phyloP scores from a whole-genome alignment of 2,888 invertebrate genomes.

The Heliconius hortense region DNA sequence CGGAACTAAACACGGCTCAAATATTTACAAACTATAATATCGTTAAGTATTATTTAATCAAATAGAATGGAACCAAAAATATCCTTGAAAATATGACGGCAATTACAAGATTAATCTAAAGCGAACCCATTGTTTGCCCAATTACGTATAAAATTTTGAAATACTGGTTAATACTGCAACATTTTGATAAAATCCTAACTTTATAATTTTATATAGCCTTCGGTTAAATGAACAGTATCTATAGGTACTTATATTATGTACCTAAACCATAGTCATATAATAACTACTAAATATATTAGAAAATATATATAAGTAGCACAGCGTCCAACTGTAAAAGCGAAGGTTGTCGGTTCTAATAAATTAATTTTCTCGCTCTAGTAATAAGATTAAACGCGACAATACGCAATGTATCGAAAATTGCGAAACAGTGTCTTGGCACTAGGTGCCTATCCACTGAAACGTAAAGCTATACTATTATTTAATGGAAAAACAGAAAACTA shows the following conservation, averaged over 20 bases:
- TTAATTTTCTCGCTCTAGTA: too few species aligned
- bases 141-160: conserved; percentile 4
- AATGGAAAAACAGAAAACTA: not conserved
- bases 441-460: too few species aligned
- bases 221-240: not conserved
- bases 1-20: not conserved
- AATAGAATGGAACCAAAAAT: conserved; percentile 17
- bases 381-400: too few species aligned
- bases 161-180: not conserved
- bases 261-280: too few species aligned
- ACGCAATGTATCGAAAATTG: too few species aligned
- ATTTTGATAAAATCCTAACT: not conserved
- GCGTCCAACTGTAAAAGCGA: too few species aligned
- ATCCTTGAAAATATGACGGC: conserved; percentile 18
- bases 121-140: conserved; percentile 10
- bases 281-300: too few species aligned
- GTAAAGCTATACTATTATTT: too few species aligned
- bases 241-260: not conserved
- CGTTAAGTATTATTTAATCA: not conserved
- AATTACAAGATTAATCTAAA: conserved; percentile 17
- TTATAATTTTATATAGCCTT: not conserved
- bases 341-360: too few species aligned
- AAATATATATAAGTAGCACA: too few species aligned
- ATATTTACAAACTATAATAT: not conserved
- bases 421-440: too few species aligned